Evolutionary conservation across 1,140 invertebrate genomes (phyloP).

Genomic region (Monochamus saltuarius): DNA sequence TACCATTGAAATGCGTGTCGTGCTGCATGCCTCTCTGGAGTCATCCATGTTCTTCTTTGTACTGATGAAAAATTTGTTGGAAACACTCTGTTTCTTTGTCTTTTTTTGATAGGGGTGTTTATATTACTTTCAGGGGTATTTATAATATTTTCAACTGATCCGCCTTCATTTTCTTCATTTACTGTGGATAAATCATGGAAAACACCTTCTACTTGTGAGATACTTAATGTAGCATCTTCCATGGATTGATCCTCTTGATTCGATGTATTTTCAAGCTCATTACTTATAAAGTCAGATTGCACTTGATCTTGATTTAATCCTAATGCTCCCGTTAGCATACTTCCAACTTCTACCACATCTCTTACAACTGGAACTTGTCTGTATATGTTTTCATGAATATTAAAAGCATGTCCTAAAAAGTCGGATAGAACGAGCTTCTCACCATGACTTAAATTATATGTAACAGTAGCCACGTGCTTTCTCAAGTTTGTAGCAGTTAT

Average conservation of each 20-base stretch:
- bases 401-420: not conserved
- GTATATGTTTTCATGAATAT: conserved; percentile 6
- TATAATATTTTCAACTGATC: not conserved
- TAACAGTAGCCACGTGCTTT: conserved; percentile 1
- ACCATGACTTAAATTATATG: not conserved
- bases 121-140: not conserved
- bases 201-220: too few species aligned
- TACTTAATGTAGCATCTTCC: too few species aligned
- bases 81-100: not conserved
- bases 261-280: too few species aligned
- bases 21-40: not conserved
- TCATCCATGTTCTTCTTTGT: not conserved
- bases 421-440: not conserved
- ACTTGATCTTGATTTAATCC: too few species aligned
- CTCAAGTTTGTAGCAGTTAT: conserved; percentile 3
- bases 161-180: too few species aligned
- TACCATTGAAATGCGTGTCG: not conserved
- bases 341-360: not conserved
- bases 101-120: not conserved
- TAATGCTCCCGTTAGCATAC: not conserved
- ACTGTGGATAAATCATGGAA: too few species aligned
- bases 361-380: conserved; percentile 1
- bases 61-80: not conserved
- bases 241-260: too few species aligned
- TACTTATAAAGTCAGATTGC: too few species aligned